Evolutionary conservation across 2,113 vertebrate genomes (phyloP).

Genomic region (Brienomyrus brachyistius): DNA sequence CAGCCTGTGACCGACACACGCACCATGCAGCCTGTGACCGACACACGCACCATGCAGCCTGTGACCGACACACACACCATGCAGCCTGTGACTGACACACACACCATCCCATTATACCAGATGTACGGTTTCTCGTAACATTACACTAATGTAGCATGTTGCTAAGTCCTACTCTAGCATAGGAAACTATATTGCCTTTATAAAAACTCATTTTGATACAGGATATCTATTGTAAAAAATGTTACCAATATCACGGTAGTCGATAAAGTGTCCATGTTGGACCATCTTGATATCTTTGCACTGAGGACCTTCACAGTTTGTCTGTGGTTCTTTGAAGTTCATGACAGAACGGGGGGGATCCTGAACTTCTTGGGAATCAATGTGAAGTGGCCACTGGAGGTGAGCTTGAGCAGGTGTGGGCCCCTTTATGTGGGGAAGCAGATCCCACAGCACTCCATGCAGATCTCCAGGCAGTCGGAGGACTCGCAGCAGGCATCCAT

Average conservation of each 20-base stretch:
- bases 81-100: neutral
- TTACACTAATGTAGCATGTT: neutral
- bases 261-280: neutral
- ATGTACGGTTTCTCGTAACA: neutral
- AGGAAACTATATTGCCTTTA: neutral
- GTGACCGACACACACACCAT: neutral
- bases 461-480: conserved; percentile 96
- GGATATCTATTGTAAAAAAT: neutral
- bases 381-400: neutral
- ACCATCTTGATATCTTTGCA: neutral
- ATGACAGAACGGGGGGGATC: neutral
- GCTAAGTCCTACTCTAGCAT: neutral
- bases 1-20: no score
- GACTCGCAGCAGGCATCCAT: conserved; percentile 98
- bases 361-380: neutral
- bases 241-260: neutral
- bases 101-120: neutral
- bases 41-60: neutral
- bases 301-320: neutral
- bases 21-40: neutral
- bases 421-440: conserved; percentile 85
- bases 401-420: conserved; percentile 40
- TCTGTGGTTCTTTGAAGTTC: no score
- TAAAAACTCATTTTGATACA: neutral
- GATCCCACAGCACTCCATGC: conserved; percentile 98